Conservation (phyloP, 53 echinoderm and acorn worm species). For the Actinopyga echinites region DNA sequence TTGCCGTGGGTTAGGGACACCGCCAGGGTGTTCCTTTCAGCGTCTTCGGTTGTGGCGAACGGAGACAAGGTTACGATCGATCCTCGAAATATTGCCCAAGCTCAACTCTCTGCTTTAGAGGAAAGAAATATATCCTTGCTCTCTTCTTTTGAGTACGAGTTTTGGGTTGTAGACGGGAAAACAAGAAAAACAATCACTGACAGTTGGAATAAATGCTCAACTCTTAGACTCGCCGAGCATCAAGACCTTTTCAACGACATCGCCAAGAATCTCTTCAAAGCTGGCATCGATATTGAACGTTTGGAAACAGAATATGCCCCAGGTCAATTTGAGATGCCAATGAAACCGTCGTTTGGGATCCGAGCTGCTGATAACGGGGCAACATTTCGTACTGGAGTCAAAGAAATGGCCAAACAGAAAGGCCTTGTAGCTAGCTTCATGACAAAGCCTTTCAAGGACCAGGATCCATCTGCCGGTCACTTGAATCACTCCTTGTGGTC, state of each 20-base stretch:
- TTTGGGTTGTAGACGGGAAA: not conserved
- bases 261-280: not conserved
- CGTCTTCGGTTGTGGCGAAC: not conserved
- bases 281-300: slow-evolving; percentile 25
- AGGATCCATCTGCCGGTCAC: not conserved
- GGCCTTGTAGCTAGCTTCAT: not conserved
- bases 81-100: slow-evolving; percentile 29
- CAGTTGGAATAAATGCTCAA: not conserved
- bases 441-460: slow-evolving; percentile 1
- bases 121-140: not conserved
- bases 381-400: slow-evolving; percentile 21
- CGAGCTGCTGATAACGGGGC: not conserved
- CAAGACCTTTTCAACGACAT: not conserved
- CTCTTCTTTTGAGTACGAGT: not conserved
- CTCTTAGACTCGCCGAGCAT: not conserved
- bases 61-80: not conserved
- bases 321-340: slow-evolving; percentile 17
- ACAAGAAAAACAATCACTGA: not conserved
- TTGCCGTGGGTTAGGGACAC: slow-evolving; percentile 34
- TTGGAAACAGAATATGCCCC: not conserved
- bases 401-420: slow-evolving; percentile 11
- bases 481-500: slow-evolving; percentile 10
- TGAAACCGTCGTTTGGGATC: slow-evolving; percentile 32
- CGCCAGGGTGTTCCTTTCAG: slow-evolving; percentile 6
- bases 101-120: not conserved